Evolutionary conservation across 2,113 vertebrate species (phyloP).

Genomic region (Psittacara wagleri): DNA sequence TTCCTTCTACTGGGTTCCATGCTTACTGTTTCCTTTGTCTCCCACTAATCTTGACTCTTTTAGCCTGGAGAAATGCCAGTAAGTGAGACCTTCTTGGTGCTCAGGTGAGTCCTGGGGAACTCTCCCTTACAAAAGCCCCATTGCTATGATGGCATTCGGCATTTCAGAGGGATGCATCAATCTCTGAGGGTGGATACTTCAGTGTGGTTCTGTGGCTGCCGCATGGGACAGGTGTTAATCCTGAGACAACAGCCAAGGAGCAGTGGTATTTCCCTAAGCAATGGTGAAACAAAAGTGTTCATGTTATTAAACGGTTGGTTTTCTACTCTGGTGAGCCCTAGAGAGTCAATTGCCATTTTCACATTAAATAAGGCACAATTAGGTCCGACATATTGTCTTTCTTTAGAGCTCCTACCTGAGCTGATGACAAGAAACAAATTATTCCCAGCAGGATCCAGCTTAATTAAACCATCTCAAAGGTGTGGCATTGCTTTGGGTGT

Average conservation of each 20-base stretch:
- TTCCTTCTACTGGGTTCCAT: not conserved
- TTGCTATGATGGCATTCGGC: not conserved
- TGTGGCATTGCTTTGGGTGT: not conserved
- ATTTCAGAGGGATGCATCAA: not conserved
- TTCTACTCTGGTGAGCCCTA: not conserved
- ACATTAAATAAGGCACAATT: not conserved
- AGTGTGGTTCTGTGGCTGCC: accelerated
- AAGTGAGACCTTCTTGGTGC: not conserved
- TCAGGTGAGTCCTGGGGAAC: not conserved
- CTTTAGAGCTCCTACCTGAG: not conserved
- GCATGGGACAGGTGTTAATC: accelerated
- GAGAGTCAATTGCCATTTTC: not conserved
- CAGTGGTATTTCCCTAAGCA: not conserved
- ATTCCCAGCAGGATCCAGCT: not conserved
- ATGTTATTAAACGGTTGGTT: slow-evolving; percentile 3
- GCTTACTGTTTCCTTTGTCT: accelerated
- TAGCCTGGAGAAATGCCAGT: not conserved
- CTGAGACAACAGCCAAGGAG: not conserved
- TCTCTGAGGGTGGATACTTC: not conserved
- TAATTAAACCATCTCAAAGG: not conserved
- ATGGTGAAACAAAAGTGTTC: not conserved
- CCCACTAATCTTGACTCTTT: not conserved
- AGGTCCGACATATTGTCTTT: not conserved
- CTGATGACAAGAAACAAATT: not conserved
- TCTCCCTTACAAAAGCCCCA: not conserved